Conservation (phyloP, 1,140 invertebrate species). For the Muscidifurax raptorellus region DNA sequence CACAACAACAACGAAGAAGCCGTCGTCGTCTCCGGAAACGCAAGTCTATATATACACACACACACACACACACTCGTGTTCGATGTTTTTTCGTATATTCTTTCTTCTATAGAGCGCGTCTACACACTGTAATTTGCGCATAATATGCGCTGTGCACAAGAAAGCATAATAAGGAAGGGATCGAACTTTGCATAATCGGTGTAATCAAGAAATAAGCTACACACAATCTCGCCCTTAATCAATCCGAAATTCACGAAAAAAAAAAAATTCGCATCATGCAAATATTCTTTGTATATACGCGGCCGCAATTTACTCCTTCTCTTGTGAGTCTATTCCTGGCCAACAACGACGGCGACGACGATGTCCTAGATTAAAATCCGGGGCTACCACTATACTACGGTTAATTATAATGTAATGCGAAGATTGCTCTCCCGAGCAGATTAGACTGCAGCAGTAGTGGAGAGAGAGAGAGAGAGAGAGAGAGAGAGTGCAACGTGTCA, state of each 20-base stretch:
- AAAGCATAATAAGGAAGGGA: background rate
- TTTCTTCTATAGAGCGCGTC: background rate
- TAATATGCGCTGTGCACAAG: background rate
- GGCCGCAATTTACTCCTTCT: background rate
- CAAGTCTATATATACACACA: too few relatives aligned
- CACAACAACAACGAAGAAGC: slow-evolving; percentile 56
- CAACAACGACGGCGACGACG: background rate
- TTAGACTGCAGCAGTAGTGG: background rate
- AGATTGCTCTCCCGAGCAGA: slow-evolving; percentile 1
- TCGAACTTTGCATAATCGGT: slow-evolving; percentile 13
- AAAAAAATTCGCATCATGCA: background rate
- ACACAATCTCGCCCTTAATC: background rate
- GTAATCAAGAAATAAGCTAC: background rate
- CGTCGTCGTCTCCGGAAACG: background rate
- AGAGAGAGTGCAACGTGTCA: slow-evolving; percentile 19
- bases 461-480: too few relatives aligned
- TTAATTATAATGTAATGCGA: slow-evolving; percentile 21
- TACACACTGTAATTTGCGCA: background rate
- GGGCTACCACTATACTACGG: background rate
- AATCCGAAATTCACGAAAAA: background rate
- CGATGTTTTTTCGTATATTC: background rate
- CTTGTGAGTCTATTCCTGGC: background rate
- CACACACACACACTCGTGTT: background rate
- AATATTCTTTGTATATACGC: background rate
- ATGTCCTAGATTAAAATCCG: slow-evolving; percentile 15